A percentile compares a stretch with the other conserved stretches of the same genome.
phyloP scores from a whole-genome alignment of 2,888 invertebrate genomes.

The Latrodectus hesperus region DNA sequence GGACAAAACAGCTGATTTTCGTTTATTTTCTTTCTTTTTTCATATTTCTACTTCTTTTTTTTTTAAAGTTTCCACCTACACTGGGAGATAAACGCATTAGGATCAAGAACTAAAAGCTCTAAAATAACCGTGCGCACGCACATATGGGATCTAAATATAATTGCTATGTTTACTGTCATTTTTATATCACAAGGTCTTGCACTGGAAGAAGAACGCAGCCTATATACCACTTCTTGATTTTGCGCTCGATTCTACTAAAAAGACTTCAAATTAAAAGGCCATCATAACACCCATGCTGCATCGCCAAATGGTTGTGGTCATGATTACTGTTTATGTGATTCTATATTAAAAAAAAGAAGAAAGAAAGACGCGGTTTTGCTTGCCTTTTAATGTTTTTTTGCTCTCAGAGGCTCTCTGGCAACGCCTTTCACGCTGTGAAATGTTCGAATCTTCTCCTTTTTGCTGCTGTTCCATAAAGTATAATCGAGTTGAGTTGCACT shows the following conservation, averaged over 20 bases:
- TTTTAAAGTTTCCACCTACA: constrained; percentile 14
- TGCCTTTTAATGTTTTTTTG: constrained; percentile 36
- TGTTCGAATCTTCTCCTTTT: not conserved
- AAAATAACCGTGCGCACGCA: not conserved
- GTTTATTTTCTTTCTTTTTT: constrained; percentile 5
- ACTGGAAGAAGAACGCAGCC: constrained; percentile 10
- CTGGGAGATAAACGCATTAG: not conserved
- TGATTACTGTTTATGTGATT: constrained; percentile 51
- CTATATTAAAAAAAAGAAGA: not conserved
- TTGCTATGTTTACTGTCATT: constrained; percentile 39
- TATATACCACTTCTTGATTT: not conserved
- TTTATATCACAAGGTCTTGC: constrained; percentile 9
- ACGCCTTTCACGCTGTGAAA: constrained; percentile 42
- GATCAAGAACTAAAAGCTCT: not conserved
- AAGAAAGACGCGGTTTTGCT: constrained; percentile 11
- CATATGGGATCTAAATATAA: constrained; percentile 14
- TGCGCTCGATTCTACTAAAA: not conserved
- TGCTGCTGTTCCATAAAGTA: constrained; percentile 22
- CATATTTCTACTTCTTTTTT: constrained; percentile 11
- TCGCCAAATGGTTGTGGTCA: not conserved
- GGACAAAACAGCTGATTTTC: not conserved
- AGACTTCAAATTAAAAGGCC: constrained; percentile 46
- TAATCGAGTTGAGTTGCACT: constrained; percentile 19
- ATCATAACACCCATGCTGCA: constrained; percentile 42
- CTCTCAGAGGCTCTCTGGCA: constrained; percentile 20